phyloP scores from a whole-genome alignment of 2,113 vertebrate genomes.

The Pomatostomus ruficeps region DNA sequence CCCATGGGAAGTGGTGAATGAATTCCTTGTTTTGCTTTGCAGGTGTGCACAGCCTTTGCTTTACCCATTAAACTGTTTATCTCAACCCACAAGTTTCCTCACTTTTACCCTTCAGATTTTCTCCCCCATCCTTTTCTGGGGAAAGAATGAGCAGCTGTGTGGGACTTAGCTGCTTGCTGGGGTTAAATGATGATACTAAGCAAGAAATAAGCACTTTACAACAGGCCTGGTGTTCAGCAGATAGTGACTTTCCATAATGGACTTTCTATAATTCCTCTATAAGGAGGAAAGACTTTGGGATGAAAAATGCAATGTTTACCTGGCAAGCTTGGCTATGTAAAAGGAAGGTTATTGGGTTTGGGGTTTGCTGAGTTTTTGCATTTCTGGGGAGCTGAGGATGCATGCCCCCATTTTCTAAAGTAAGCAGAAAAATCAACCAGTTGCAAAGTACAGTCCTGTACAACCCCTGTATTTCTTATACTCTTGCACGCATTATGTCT shows the following conservation, averaged over 20 bases:
- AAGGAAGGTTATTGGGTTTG: background rate
- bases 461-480: background rate
- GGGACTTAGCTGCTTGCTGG: background rate
- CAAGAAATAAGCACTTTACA: background rate
- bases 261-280: background rate
- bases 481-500: fast-evolving
- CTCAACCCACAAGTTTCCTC: background rate
- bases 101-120: background rate
- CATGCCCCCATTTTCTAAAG: fast-evolving
- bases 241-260: background rate
- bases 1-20: fast-evolving
- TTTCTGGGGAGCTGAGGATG: background rate
- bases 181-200: background rate
- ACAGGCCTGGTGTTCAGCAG: background rate
- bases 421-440: background rate
- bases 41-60: background rate
- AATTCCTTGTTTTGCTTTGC: background rate
- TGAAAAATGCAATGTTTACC: background rate
- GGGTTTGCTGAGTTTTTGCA: background rate
- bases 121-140: background rate
- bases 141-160: background rate
- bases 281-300: background rate
- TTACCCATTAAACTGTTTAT: background rate
- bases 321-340: background rate
- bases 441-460: background rate